A percentile compares a stretch with the other conserved stretches of the same genome.
These are phyloP conservation scores for Petrocephalus schoutedeni DNA, from an alignment of 2,797 vertebrate genomes.

Conservation along the genomic window DNA sequence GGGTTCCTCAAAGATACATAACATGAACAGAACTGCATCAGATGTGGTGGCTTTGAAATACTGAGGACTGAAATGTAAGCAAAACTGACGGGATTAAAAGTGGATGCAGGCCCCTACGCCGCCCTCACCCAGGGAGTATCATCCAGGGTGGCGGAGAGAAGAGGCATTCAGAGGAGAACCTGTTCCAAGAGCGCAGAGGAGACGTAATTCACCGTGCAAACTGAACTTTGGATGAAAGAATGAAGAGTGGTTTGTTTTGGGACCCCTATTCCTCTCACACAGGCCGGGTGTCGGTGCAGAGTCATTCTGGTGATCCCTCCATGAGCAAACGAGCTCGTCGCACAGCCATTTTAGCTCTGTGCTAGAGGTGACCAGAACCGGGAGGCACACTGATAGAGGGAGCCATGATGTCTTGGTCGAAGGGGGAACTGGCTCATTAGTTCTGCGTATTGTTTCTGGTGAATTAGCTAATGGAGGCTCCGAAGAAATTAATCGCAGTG, in stretches of 20 bases:
- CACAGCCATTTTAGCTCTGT: background rate
- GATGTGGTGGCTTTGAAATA: conserved; percentile 16
- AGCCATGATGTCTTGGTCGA: background rate
- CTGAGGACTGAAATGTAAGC: background rate
- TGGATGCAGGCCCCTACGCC: too few relatives aligned
- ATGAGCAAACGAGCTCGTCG: background rate
- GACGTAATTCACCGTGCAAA: background rate
- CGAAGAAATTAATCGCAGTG: background rate
- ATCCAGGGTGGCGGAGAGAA: background rate
- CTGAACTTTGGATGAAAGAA: background rate
- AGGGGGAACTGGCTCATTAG: background rate
- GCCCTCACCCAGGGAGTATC: background rate
- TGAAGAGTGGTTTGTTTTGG: background rate
- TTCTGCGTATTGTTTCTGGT: background rate
- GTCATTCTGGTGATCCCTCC: background rate
- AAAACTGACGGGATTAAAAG: background rate
- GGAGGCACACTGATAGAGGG: background rate
- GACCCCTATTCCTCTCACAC: background rate
- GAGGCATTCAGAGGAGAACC: background rate
- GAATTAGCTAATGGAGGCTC: background rate
- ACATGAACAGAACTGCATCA: background rate
- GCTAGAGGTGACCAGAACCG: background rate
- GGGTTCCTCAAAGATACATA: background rate
- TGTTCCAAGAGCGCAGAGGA: background rate
- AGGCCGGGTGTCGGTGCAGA: background rate